phyloP scores from a whole-genome alignment of 1,140 invertebrate genomes.

The Chironomus striatipennis region DNA sequence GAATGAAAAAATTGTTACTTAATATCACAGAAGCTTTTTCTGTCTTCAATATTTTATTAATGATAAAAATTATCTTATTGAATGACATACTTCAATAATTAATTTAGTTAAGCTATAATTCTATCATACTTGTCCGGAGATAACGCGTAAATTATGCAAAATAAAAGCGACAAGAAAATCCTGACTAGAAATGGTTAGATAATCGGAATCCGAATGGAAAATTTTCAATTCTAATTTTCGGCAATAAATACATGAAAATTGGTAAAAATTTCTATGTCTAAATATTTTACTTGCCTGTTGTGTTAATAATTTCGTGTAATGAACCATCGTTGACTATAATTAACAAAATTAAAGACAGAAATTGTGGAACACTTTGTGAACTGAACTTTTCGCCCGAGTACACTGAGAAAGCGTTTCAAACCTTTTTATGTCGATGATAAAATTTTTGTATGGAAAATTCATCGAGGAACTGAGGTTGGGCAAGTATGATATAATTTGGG shows the following conservation, averaged over 20 bases:
- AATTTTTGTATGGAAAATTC: no score
- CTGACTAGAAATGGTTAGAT: background rate
- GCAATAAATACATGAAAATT: background rate
- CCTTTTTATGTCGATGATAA: no score
- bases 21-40: background rate
- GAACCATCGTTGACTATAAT: background rate
- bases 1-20: background rate
- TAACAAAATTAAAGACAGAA: background rate
- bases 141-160: no score
- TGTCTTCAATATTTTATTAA: background rate
- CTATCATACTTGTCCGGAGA: no score
- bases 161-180: no score
- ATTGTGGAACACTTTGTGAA: background rate
- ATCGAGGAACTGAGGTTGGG: no score
- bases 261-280: background rate
- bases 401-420: background rate
- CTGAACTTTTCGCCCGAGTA: background rate
- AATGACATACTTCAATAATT: no score
- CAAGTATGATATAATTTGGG: no score
- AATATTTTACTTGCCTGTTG: background rate
- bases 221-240: background rate
- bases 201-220: background rate
- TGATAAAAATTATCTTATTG: background rate
- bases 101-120: no score
- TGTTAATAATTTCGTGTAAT: constrained; percentile 10